phyloP scores from a whole-genome alignment of 2,797 vertebrate genomes.

The Champsocephalus esox region DNA sequence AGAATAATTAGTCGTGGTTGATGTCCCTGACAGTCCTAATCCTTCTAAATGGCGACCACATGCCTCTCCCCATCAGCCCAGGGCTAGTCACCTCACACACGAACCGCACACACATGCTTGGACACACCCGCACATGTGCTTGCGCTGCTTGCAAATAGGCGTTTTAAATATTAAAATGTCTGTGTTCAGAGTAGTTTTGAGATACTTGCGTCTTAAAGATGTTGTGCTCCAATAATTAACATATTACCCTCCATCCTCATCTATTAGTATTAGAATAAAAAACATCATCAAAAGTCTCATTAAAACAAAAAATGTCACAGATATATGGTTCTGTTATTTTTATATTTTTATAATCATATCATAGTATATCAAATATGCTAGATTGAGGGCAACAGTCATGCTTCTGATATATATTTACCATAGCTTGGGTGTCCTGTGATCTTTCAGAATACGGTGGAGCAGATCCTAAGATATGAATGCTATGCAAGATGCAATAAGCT shows the following conservation, averaged over 20 bases:
- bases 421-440: neutral
- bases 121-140: constrained; percentile 13
- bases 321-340: neutral
- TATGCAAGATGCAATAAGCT: neutral
- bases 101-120: constrained; percentile 10
- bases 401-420: neutral
- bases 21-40: constrained; percentile 87
- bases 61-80: constrained; percentile 82
- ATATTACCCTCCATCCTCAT: neutral
- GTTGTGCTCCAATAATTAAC: constrained; percentile 10
- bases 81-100: constrained; percentile 57
- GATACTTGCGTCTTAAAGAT: constrained; percentile 12
- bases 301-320: neutral
- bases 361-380: neutral
- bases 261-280: neutral
- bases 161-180: constrained; percentile 28
- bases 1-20: constrained; percentile 86
- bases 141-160: constrained; percentile 1
- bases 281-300: neutral
- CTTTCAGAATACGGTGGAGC: neutral
- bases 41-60: constrained; percentile 87
- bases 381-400: neutral
- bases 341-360: neutral
- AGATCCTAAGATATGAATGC: neutral
- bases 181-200: constrained; percentile 29